Evolutionary conservation across 2,888 invertebrate genomes (phyloP).

Genomic region (Notodonta dromedarius): DNA sequence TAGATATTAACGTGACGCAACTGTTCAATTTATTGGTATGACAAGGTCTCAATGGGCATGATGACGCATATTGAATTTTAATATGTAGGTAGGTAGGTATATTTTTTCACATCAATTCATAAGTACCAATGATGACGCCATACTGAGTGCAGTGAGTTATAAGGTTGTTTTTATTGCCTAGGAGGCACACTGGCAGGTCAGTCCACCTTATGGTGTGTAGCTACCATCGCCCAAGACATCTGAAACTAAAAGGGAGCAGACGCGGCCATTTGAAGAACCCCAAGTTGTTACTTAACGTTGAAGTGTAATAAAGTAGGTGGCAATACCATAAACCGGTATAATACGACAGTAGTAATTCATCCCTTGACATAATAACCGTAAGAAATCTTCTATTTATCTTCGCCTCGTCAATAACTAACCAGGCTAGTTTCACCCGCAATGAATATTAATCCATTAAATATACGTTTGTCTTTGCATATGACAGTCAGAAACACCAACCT

Average conservation of each 20-base stretch:
- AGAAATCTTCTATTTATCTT: slow-evolving; percentile 15
- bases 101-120: no score
- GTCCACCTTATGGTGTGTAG: no score
- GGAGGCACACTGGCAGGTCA: no score
- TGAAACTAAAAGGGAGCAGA: no score
- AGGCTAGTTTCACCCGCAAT: slow-evolving; percentile 12
- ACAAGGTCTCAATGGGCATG: slow-evolving; percentile 63
- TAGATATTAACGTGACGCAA: slow-evolving; percentile 77
- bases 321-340: background rate
- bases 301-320: background rate
- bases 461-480: background rate
- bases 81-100: background rate
- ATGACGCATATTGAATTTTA: slow-evolving; percentile 29
- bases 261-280: no score
- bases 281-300: background rate
- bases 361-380: slow-evolving; percentile 20
- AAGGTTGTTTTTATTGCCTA: no score
- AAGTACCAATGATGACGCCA: no score
- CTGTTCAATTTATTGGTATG: slow-evolving; percentile 65
- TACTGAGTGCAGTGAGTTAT: no score
- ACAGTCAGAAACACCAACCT: background rate
- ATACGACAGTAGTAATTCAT: slow-evolving; percentile 13
- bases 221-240: no score
- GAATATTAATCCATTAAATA: slow-evolving; percentile 20
- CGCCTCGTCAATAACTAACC: slow-evolving; percentile 21